Conservation (phyloP, 23 tunicate species). For the Botrylloides violaceus region DNA sequence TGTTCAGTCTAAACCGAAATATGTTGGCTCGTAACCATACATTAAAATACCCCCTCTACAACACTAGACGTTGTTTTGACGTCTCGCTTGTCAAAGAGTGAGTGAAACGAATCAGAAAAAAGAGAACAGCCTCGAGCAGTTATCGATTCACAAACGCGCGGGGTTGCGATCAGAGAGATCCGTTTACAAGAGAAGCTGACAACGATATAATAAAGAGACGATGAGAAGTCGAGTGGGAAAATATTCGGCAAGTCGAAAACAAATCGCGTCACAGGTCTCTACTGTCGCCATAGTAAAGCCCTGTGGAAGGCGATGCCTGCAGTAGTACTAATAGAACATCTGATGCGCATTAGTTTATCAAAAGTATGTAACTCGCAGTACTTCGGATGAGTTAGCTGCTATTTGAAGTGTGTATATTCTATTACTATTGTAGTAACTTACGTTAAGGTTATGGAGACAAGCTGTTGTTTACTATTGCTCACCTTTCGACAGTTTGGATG, state of each 20-base stretch:
- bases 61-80: background rate
- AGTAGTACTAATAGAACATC: background rate
- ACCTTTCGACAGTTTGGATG: too few relatives aligned
- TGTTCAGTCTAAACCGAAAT: too few relatives aligned
- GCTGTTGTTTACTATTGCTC: too few relatives aligned
- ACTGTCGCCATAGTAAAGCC: background rate
- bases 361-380: too few relatives aligned
- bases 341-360: too few relatives aligned
- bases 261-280: background rate
- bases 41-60: too few relatives aligned
- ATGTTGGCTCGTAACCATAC: too few relatives aligned
- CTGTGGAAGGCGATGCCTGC: background rate
- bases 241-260: background rate
- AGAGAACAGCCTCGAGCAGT: conserved; percentile 2
- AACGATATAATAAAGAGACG: background rate
- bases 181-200: background rate
- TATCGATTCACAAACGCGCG: conserved; percentile 4
- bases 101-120: background rate
- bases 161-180: too few relatives aligned
- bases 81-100: background rate
- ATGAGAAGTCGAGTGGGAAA: background rate
- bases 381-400: too few relatives aligned
- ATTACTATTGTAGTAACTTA: too few relatives aligned
- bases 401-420: too few relatives aligned
- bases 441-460: too few relatives aligned